These are phyloP conservation scores for Ivindomyrus marchei DNA, from an alignment of 2,113 vertebrate species.

Conservation along the genomic window DNA sequence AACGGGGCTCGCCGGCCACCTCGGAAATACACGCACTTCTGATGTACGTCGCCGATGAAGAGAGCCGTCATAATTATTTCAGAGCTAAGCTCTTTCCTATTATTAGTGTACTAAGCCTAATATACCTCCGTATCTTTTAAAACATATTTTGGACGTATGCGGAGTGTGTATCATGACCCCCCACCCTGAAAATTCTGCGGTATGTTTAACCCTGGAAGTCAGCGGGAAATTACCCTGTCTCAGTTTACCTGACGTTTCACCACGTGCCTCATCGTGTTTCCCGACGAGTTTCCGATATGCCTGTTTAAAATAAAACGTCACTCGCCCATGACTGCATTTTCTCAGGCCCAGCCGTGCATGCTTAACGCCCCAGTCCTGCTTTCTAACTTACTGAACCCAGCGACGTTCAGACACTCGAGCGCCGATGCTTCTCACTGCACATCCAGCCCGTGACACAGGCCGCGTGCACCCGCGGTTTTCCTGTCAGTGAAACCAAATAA, in stretches of 20 bases:
- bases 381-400: slow-evolving; percentile 30
- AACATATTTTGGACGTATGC: neutral
- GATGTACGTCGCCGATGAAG: neutral
- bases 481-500: slow-evolving; percentile 46
- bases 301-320: neutral
- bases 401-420: slow-evolving; percentile 27
- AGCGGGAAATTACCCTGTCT: neutral
- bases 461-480: slow-evolving; percentile 44
- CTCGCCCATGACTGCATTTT: neutral
- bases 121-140: neutral
- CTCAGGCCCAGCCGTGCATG: neutral
- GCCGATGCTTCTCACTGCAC: slow-evolving; percentile 31
- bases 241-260: neutral
- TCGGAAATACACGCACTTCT: neutral
- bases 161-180: neutral
- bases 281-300: neutral
- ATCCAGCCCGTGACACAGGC: slow-evolving; percentile 30
- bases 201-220: neutral
- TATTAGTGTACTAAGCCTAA: neutral
- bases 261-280: neutral
- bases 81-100: neutral
- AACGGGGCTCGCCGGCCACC: neutral
- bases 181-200: neutral
- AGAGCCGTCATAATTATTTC: neutral
- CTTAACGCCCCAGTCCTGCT: slow-evolving; percentile 16